Percentiles rank a stretch among this genome's conserved stretches.
phyloP scores from a whole-genome alignment of 2,113 vertebrate species.

The Boleophthalmus pectinirostris region DNA sequence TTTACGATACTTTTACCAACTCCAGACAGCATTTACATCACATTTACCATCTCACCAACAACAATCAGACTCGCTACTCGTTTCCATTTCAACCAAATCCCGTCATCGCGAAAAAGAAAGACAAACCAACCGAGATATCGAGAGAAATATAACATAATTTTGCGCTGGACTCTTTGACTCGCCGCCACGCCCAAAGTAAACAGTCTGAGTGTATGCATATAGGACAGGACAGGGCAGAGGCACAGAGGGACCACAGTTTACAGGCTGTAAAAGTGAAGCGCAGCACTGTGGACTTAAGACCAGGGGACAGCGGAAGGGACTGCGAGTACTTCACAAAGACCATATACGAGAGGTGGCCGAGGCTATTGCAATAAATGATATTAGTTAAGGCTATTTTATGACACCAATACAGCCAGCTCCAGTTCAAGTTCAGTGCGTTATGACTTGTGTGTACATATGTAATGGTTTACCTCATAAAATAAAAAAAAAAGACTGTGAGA shows the following conservation, averaged over 20 bases:
- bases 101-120: too few relatives aligned
- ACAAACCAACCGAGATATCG: neutral
- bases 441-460: too few relatives aligned
- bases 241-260: constrained; percentile 19
- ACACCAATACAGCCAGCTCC: too few relatives aligned
- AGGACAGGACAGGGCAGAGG: constrained; percentile 30
- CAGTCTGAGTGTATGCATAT: constrained; percentile 54
- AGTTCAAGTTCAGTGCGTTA: too few relatives aligned
- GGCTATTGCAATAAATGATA: neutral
- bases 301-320: neutral
- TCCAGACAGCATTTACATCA: too few relatives aligned
- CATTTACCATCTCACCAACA: too few relatives aligned
- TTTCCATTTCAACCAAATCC: too few relatives aligned
- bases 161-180: constrained; percentile 47
- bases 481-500: too few relatives aligned
- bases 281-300: constrained; percentile 5
- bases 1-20: too few relatives aligned
- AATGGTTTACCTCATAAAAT: too few relatives aligned
- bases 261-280: constrained; percentile 12
- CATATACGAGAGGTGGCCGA: neutral
- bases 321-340: neutral
- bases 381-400: neutral
- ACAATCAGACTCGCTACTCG: too few relatives aligned
- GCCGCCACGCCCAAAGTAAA: constrained; percentile 67
- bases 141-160: constrained; percentile 42